A percentile compares a stretch with the other conserved stretches of the same genome.
These are phyloP conservation scores for Ciconia boyciana DNA, from an alignment of 2,113 vertebrate genomes.

Conservation along the genomic window DNA sequence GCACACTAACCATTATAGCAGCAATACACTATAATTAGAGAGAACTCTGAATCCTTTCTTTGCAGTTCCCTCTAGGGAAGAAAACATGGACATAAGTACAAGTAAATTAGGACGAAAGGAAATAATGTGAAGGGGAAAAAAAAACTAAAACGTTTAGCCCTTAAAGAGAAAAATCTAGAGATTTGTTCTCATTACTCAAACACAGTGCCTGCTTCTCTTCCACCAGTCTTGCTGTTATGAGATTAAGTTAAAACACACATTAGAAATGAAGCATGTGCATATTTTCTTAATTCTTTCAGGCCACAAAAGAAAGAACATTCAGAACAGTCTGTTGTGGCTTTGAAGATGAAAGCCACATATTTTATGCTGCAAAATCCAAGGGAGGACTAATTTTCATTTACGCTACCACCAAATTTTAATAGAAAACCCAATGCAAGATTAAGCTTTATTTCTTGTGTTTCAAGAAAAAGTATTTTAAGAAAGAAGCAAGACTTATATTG, in stretches of 20 bases:
- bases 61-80: neutral
- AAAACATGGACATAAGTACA: neutral
- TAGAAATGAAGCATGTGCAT: neutral
- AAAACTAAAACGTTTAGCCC: neutral
- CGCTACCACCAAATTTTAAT: neutral
- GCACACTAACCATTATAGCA: neutral
- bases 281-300: conserved; percentile 14
- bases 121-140: neutral
- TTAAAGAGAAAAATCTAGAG: neutral
- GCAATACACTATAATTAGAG: neutral
- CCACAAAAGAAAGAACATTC: neutral
- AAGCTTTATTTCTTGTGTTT: neutral
- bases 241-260: conserved; percentile 19
- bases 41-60: neutral
- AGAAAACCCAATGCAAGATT: neutral
- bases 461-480: neutral
- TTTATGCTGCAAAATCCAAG: neutral
- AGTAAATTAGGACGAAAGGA: neutral
- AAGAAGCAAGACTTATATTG: neutral
- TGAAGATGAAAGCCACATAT: neutral
- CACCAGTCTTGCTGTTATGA: neutral
- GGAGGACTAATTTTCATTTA: neutral
- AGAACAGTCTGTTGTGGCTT: neutral
- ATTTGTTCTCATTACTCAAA: neutral
- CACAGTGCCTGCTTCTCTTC: neutral